Base-by-base conservation (phyloP, 2,113 vertebrate species). In the Tylochromis polylepis region DNA sequence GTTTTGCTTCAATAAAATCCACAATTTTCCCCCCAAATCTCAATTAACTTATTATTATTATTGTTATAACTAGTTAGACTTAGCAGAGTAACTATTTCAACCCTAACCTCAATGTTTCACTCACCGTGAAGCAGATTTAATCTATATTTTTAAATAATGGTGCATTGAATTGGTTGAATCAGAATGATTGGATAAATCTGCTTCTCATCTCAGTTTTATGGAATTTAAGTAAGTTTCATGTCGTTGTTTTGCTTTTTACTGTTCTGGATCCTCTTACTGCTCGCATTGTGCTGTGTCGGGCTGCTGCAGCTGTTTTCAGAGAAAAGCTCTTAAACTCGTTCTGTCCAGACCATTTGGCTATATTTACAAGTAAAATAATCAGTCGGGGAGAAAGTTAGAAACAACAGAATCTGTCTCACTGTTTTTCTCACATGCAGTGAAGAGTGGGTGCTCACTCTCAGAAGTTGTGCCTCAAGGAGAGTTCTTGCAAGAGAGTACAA, bases 251-350 rank as follows among this genome's bases (percentile, higher is more conserved):
- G 20, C 8, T 11, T 8, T 14, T 49, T 3, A 11, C 62, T 11
- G 53, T 56, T 56, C 22, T 56, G 55, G 55, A 24, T 56, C 49
- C 49, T 67, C 20, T 41, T 38, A 15, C 38, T 14, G 34, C 62
- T 67, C 34, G 14, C 0, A 5, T 18, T 49, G 22, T 0, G 41
- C 15, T 34, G 72, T 53, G 16, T 53, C 0, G 18, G 46, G 46
- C 18, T n/a, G 27, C 46, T 77, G 72, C 72, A 34, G 72, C 16
- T 51, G 70, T n/a, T 51, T 77, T 51, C 70, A 77, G 27, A 77
- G 46, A 14, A 77, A 31, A 34, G 27, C 72, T 77, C 18, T 53
- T 53, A 20, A 77, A 53, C 72, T 31, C 11, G 3, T 51, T 53
- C 72, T 77, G 46, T 5, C 41, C 67, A 72, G 67, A 46, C 41